Percentiles rank a stretch among this genome's conserved stretches.
These are phyloP conservation scores for Piaya cayana DNA, from an alignment of 2,113 vertebrate species.

Conservation along the genomic window DNA sequence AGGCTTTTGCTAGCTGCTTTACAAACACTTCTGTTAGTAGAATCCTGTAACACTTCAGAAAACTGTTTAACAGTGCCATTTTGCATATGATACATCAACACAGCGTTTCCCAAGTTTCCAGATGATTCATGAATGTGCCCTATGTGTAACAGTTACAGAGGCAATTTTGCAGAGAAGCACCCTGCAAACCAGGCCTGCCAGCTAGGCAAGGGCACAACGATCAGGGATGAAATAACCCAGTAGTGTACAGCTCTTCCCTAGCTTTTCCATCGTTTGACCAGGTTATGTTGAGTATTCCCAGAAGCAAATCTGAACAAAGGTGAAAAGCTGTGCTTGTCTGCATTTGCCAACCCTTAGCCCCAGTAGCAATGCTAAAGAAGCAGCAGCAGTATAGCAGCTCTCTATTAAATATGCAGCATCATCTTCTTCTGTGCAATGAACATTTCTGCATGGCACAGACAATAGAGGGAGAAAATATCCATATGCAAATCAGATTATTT, in stretches of 20 bases:
- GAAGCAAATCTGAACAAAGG: not conserved
- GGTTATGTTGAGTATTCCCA: not conserved
- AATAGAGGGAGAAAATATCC: not conserved
- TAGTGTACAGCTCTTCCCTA: not conserved
- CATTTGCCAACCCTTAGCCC: not conserved
- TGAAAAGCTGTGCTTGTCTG: not conserved
- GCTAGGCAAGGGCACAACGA: not conserved
- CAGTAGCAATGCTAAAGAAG: not conserved
- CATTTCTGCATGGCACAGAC: not conserved
- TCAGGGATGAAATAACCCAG: not conserved
- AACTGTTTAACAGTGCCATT: not conserved
- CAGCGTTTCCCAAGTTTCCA: not conserved
- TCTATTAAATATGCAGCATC: not conserved
- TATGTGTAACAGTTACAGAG: not conserved
- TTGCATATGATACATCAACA: not conserved
- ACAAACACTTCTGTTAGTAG: not conserved
- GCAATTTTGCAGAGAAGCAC: not conserved
- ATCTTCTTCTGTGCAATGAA: not conserved
- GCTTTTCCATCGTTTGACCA: not conserved
- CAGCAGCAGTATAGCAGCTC: not conserved
- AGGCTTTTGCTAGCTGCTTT: not conserved
- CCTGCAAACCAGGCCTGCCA: not conserved
- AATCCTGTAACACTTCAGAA: not conserved
- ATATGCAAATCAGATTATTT: not conserved
- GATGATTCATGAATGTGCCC: not conserved